Conservation (phyloP, 2,797 vertebrate species). For the Loris lydekkerianus region DNA sequence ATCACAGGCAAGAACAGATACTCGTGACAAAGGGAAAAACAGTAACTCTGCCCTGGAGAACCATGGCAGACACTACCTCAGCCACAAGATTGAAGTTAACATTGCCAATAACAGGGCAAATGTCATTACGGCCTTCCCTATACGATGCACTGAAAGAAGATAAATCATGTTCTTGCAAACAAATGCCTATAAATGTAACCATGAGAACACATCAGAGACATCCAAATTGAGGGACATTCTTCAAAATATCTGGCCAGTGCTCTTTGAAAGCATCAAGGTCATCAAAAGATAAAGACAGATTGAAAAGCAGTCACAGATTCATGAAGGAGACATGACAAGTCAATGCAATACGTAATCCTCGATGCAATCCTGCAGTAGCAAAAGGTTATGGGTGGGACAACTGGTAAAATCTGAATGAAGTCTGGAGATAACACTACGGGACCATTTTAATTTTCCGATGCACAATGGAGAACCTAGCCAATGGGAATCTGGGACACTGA, state of each 20-base stretch:
- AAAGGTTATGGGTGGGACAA: neutral
- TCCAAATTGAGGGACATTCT: neutral
- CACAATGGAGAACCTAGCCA: neutral
- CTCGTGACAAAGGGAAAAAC: neutral
- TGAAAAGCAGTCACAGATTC: neutral
- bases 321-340: neutral
- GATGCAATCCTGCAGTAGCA: neutral
- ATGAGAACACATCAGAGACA: neutral
- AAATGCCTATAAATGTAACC: neutral
- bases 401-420: neutral
- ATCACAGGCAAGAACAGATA: neutral
- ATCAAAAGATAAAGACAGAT: neutral
- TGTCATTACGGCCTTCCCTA: neutral
- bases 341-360: neutral
- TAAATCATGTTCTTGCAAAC: neutral
- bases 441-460: neutral
- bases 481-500: neutral
- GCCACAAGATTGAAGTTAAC: neutral
- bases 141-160: neutral
- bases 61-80: neutral
- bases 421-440: neutral
- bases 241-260: constrained; percentile 23
- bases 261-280: neutral
- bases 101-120: neutral
- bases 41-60: neutral